These are phyloP conservation scores for Hypomecis atomaria DNA, from an alignment of 2,888 invertebrate genomes.

Conservation along the genomic window DNA sequence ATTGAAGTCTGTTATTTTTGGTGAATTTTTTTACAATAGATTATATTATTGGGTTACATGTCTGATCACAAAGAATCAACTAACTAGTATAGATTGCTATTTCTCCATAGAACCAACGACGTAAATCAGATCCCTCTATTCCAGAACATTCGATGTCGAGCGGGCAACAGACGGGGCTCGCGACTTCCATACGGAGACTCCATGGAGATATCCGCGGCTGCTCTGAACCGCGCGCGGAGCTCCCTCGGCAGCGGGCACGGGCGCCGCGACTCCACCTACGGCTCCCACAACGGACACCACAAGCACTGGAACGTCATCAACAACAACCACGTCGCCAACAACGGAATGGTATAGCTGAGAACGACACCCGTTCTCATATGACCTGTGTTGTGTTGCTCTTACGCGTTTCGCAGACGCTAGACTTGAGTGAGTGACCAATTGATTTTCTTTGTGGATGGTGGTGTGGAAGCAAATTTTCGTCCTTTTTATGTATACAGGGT, in stretches of 20 bases:
- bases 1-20: no score
- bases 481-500: no score
- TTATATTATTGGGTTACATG: no score
- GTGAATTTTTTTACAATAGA: no score
- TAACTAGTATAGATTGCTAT: no score
- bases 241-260: conserved; percentile 63
- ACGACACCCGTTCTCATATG: conserved; percentile 27
- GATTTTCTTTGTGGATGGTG: not conserved
- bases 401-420: no score
- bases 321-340: conserved; percentile 65
- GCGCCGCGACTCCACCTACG: conserved; percentile 63
- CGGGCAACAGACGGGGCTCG: conserved; percentile 70
- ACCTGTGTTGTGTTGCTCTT: conserved; percentile 12
- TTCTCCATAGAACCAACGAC: conserved; percentile 10
- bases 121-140: conserved; percentile 39
- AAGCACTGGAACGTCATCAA: conserved; percentile 74
- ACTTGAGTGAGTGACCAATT: no score
- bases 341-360: conserved; percentile 27
- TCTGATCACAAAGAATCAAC: no score
- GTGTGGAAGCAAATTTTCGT: not conserved
- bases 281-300: conserved; percentile 63
- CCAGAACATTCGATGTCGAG: conserved; percentile 68
- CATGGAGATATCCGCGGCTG: conserved; percentile 79
- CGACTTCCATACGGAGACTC: conserved; percentile 77
- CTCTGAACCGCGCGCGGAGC: conserved; percentile 69